phyloP scores from a whole-genome alignment of 2,113 vertebrate genomes.

The Gobiocypris rarus region DNA sequence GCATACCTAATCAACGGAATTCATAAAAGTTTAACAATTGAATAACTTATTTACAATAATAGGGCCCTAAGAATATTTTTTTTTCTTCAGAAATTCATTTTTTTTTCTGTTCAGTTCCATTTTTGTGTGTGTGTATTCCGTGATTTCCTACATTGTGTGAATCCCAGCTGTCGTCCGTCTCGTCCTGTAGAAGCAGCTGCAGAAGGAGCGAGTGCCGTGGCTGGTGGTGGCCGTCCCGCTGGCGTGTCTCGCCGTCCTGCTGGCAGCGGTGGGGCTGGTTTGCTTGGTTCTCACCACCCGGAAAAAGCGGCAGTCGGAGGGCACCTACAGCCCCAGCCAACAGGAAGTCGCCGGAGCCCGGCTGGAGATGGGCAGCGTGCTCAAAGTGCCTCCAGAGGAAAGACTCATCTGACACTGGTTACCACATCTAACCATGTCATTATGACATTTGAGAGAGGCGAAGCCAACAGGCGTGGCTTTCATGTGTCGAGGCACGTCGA shows the following conservation, averaged over 20 bases:
- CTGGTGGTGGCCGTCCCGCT: constrained; percentile 89
- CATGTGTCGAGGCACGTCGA: neutral
- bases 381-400: constrained; percentile 97
- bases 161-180: too few species aligned
- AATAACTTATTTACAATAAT: neutral
- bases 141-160: constrained; percentile 21
- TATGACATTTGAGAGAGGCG: neutral
- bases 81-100: neutral
- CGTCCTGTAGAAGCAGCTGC: constrained; percentile 81
- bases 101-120: neutral
- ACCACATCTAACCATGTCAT: neutral
- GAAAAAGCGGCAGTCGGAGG: constrained; percentile 94
- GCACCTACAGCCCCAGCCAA: constrained; percentile 95
- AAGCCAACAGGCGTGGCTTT: neutral
- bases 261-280: constrained; percentile 84
- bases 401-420: constrained; percentile 77
- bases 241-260: constrained; percentile 84
- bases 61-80: neutral
- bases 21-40: too few species aligned
- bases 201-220: constrained; percentile 79
- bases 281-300: constrained; percentile 90
- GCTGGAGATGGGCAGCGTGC: constrained; percentile 96
- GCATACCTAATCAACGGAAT: too few species aligned
- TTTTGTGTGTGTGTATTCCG: neutral
- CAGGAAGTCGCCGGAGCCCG: constrained; percentile 96